Evolutionary conservation across 2,797 vertebrate species (phyloP).

Genomic region (Galago senegalensis): DNA sequence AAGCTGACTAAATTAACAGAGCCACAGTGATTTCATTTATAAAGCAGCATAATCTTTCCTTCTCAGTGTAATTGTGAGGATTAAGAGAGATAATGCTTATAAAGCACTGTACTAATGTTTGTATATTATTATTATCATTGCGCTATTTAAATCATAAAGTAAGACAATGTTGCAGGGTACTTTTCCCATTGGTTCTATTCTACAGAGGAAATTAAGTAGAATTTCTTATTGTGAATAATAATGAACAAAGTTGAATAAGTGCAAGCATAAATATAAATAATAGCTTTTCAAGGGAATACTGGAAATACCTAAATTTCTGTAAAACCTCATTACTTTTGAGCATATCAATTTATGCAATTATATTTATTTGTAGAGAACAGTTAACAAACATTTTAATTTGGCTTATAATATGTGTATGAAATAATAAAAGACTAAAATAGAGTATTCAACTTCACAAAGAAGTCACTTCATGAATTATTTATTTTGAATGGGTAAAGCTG

Average conservation of each 20-base stretch:
- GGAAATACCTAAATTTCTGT: not conserved
- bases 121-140: not conserved
- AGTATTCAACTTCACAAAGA: conserved; percentile 42
- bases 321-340: not conserved
- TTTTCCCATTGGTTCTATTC: not conserved
- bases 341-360: not conserved
- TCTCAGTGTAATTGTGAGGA: not conserved
- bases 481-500: not conserved
- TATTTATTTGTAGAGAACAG: not conserved
- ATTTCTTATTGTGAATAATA: not conserved
- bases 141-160: not conserved
- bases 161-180: not conserved
- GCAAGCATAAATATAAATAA: not conserved
- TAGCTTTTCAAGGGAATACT: not conserved
- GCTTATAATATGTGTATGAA: not conserved
- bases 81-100: not conserved
- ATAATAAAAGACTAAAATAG: conserved; percentile 13
- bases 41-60: not conserved
- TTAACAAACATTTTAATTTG: conserved; percentile 42
- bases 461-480: not conserved
- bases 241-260: not conserved
- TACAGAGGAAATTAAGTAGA: not conserved
- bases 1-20: not conserved
- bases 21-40: not conserved
- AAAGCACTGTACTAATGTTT: not conserved